phyloP scores from a whole-genome alignment of 2,113 vertebrate genomes.

The Taxidea taxus region DNA sequence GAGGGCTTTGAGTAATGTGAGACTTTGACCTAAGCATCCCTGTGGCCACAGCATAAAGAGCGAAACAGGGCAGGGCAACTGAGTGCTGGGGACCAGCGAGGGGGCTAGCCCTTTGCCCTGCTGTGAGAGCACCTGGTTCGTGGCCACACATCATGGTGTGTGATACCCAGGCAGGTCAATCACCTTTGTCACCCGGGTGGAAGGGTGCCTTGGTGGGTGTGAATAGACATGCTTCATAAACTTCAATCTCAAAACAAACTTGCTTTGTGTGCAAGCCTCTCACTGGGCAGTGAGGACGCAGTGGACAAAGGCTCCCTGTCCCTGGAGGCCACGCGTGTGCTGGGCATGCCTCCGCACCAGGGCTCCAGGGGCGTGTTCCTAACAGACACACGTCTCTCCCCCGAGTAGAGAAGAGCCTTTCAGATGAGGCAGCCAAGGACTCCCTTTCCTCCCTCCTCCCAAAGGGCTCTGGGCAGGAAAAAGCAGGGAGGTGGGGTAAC shows the following conservation, averaged over 20 bases:
- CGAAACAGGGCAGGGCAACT: background rate
- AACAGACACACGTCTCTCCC: background rate
- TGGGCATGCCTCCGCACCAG: accelerated
- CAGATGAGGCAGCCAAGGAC: background rate
- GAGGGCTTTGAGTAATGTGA: too few relatives aligned
- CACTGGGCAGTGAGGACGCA: background rate
- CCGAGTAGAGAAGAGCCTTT: background rate
- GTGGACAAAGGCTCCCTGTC: constrained; percentile 41
- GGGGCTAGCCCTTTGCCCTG: background rate
- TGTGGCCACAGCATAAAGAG: background rate
- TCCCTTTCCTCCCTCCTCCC: background rate
- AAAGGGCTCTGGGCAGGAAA: background rate
- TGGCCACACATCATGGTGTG: background rate
- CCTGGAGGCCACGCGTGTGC: background rate
- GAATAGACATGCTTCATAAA: background rate
- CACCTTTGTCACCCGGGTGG: background rate
- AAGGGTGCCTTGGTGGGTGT: background rate
- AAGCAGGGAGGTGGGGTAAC: background rate
- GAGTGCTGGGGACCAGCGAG: background rate
- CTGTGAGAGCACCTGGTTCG: background rate
- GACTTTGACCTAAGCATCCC: background rate
- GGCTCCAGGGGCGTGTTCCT: background rate
- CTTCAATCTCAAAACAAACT: background rate
- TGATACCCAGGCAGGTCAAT: background rate
- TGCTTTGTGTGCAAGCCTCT: background rate